These are phyloP conservation scores for Sinosuthora webbiana DNA, from an alignment of 2,113 vertebrate species.

Conservation along the genomic window DNA sequence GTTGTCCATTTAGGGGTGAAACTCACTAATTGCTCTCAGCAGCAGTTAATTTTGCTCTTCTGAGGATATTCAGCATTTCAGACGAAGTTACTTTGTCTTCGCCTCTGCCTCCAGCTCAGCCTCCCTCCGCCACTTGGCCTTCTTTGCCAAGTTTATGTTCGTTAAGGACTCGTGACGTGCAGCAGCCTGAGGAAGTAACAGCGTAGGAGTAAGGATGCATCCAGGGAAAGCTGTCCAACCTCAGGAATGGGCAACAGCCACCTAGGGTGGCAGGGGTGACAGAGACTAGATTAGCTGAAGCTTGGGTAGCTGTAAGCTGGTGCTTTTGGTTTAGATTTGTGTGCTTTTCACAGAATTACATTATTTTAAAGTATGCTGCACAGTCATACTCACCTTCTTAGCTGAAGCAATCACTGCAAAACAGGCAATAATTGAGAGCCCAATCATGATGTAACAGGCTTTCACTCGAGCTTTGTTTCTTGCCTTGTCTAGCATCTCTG, in stretches of 20 bases:
- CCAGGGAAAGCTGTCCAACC: background rate
- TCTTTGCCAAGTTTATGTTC: conserved; percentile 77
- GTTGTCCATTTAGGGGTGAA: background rate
- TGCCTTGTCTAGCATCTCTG: conserved; percentile 74
- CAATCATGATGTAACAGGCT: conserved; percentile 81
- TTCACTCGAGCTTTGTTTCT: conserved; percentile 80
- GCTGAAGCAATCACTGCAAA: conserved; percentile 75
- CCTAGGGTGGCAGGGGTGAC: fast-evolving
- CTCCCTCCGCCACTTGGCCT: conserved; percentile 75
- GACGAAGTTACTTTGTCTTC: conserved; percentile 43
- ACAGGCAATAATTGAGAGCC: conserved; percentile 75
- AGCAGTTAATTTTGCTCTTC: background rate
- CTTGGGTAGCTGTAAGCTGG: background rate
- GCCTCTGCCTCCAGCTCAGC: conserved; percentile 14
- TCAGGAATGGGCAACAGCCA: fast-evolving
- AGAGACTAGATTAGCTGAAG: background rate
- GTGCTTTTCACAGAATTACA: background rate
- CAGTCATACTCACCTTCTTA: conserved; percentile 64
- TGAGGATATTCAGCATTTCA: fast-evolving
- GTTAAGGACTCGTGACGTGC: conserved; percentile 74
- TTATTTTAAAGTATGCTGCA: fast-evolving
- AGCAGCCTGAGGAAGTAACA: conserved; percentile 60
- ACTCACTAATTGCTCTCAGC: background rate
- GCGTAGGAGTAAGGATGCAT: fast-evolving
- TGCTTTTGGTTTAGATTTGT: background rate